A percentile compares a stretch with the other conserved stretches of the same genome.
These are phyloP conservation scores for Hydractinia symbiolongicarpus DNA, from an alignment of 30 jellyfish, hydroid and myxozoan genomes.

Conservation along the genomic window DNA sequence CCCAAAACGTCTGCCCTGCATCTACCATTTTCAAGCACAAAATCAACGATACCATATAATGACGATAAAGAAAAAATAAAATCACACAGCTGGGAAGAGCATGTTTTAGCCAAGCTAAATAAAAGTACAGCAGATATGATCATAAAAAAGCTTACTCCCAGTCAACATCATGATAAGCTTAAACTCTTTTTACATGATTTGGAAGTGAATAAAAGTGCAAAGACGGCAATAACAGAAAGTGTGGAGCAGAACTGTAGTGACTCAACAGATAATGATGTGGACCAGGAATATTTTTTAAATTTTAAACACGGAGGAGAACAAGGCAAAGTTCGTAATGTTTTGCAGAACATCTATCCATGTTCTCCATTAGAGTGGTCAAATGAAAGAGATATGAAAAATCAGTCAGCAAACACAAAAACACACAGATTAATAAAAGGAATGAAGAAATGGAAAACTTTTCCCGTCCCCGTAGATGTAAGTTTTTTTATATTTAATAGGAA, in stretches of 20 bases:
- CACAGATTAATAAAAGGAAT: neutral
- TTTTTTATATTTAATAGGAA: neutral
- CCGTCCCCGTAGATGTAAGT: neutral
- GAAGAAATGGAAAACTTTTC: constrained; percentile 9
- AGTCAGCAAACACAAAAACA: neutral
- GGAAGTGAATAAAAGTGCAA: too few species aligned
- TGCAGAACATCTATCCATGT: neutral
- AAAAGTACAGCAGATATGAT: constrained; percentile 72
- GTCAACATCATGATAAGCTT: constrained; percentile 30
- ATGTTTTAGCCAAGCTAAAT: constrained; percentile 50
- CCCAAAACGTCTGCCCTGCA: too few species aligned
- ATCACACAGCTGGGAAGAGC: constrained; percentile 68
- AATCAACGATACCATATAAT: neutral
- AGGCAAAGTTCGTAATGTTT: neutral
- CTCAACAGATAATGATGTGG: too few species aligned
- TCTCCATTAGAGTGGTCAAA: constrained; percentile 14
- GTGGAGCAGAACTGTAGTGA: too few species aligned
- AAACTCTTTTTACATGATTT: neutral
- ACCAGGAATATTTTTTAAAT: neutral
- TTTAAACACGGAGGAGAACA: neutral
- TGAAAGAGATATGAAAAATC: neutral
- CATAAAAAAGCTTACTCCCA: constrained; percentile 51
- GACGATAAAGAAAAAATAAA: neutral
- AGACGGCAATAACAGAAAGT: too few species aligned
- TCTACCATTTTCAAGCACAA: too few species aligned